Evolutionary conservation across 2,888 invertebrate species (phyloP).

Genomic region (Venustoraphidia nigricollis): DNA sequence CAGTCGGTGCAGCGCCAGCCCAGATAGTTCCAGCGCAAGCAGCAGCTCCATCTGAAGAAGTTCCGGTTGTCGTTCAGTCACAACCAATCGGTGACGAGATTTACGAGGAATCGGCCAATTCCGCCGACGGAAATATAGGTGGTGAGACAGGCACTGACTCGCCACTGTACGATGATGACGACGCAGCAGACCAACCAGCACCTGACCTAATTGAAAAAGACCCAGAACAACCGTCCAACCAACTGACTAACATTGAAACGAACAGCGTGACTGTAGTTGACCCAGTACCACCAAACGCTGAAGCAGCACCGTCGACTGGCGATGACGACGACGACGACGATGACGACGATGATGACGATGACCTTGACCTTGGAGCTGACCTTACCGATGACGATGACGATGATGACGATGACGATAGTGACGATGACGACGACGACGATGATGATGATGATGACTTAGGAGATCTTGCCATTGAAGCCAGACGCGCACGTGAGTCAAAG

Average conservation of each 20-base stretch:
- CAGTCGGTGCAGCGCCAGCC: constrained; percentile 19
- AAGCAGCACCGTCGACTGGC: constrained; percentile 21
- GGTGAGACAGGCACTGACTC: constrained; percentile 17
- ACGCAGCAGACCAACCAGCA: constrained; percentile 14
- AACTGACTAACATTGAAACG: constrained; percentile 7
- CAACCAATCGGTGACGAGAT: constrained; percentile 25
- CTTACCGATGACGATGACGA: constrained; percentile 45
- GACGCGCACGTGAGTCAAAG: constrained; percentile 79
- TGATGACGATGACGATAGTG: constrained; percentile 46
- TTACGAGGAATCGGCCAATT: constrained; percentile 25
- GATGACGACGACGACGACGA: constrained; percentile 29
- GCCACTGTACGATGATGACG: constrained; percentile 12
- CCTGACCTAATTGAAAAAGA: constrained; percentile 21
- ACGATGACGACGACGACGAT: constrained; percentile 50
- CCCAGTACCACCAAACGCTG: constrained; percentile 19
- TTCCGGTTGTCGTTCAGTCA: constrained; percentile 22
- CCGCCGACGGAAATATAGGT: constrained; percentile 26
- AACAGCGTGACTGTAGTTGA: constrained; percentile 18
- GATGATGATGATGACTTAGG: constrained; percentile 51
- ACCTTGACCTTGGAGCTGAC: constrained; percentile 38
- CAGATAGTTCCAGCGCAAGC: constrained; percentile 22
- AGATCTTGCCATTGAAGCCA: constrained; percentile 51
- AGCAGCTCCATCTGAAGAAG: constrained; percentile 22
- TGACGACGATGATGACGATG: constrained; percentile 31
- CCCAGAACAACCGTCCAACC: constrained; percentile 12